Evolutionary conservation across 2,113 vertebrate genomes (phyloP), one percentile per base, ranked within the genome.

Genomic region (Phalacrocorax brasilianus): DNA sequence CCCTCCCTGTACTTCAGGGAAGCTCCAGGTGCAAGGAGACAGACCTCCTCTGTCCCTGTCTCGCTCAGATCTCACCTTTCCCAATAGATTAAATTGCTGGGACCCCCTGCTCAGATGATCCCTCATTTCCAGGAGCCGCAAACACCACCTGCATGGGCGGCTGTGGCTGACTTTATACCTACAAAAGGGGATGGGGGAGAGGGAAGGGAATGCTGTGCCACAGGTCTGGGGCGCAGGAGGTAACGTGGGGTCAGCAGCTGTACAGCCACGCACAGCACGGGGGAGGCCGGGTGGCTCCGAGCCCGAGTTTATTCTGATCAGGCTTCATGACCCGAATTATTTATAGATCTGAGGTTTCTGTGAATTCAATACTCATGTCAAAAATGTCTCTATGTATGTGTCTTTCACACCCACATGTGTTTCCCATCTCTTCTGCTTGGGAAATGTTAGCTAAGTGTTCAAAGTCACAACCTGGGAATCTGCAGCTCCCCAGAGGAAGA

Each of bases 301-400:
- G 89, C 89, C 58, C 2, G 38, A 91, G 91, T 88, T 96, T 96
- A 93, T 95, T 97, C 97, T 86, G 87, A 93, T 95, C 85, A 74
- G n/a, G 68, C 89, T 93, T 95, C 94, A 77, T 91, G 97, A 97
- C 97, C 97, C 35, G 0, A 78, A 89, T 96, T 97, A 95, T 96
- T 97, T 96, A 95, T 89, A 97, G 97, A 96, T 50, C 91, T 72
- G 79, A 96, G 89, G 55, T 87, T 94, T 93, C 89, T 62, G 87
- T 45, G 89, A 91, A 92, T 85, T 83, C 95, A 33, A 73, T 35
- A 38, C 66, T 90, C 50, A 33, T 83, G 87, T 93, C 95, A 93
- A 65, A 89, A 95, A 83, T 5, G 47, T 91, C 84, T 96, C 88
- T 62, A 30, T 35, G 35, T 72, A 26, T 66, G 12, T n/a, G 62